Base-by-base conservation (phyloP, 2,113 vertebrate species). In the Hiodon tergisus region DNA sequence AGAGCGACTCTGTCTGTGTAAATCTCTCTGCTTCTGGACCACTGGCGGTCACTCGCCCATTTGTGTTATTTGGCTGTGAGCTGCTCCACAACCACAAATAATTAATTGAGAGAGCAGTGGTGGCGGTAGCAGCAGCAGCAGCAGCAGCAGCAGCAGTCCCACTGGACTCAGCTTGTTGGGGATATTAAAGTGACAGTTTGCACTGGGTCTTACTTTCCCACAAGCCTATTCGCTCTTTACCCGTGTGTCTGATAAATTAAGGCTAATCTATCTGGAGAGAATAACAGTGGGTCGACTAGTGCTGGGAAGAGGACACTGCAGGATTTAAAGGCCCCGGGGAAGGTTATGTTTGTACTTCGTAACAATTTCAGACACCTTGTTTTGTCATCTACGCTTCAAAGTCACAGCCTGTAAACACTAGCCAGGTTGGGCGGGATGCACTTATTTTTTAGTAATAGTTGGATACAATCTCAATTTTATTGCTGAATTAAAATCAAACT, bases 41-140 rank as follows among this genome's bases (percentile, higher is more conserved):
- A 17, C 66, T 7, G 0, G 76, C 68, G 54, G 63, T 80, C 76
- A 71, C 53, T 51, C 69, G 74, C 16, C 8, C 52, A 60, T 78
- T 71, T 53, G 51, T 79, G 54, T 77, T 76, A 84, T 79, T 61
- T 83, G 73, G 75, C 71, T 69, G 46, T 14, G 51, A 75, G 71
- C 62, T 11, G 62, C 77, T 71, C 76, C 76, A 16, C 72, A 77
- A 63, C 78, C 79, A 82, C 74, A 74, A 81, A 82, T 85, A 83
- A 81, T 84, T 84, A 52, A 84, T 81, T 70, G 55, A 54, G 73
- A 47, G 76, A 9, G 50, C 53, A 60, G 69, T 31, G 31, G 31
- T 31, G 31, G 31, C 31, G 31, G 31, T 31, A 31, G 31, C 31
- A 31, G 31, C 31, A 31, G 31, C 31, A 31, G 31, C 31, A 31